A percentile compares a stretch with the other conserved stretches of the same genome.
phyloP scores from a whole-genome alignment of 2,113 vertebrate genomes.

The Pica pica region DNA sequence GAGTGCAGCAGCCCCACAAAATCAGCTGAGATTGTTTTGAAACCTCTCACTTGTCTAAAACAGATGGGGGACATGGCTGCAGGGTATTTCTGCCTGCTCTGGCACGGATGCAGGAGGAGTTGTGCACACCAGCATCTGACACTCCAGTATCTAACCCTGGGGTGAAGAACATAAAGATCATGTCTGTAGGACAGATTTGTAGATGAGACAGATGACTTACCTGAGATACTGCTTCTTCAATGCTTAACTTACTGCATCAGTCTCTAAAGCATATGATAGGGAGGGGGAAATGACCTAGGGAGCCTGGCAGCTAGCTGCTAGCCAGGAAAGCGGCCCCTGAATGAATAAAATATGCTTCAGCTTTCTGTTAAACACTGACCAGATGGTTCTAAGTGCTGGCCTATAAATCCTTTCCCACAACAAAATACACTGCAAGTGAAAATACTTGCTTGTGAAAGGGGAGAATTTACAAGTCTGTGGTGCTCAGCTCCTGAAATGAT shows the following conservation, averaged over 20 bases:
- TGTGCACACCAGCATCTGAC: not conserved
- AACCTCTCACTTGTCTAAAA: not conserved
- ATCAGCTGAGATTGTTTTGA: not conserved
- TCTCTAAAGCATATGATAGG: not conserved
- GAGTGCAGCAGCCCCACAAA: not conserved
- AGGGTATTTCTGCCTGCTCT: not conserved
- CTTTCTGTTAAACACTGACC: conserved; percentile 14
- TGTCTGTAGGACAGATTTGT: not conserved
- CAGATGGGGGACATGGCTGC: not conserved
- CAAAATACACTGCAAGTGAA: not conserved
- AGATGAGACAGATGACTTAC: not conserved
- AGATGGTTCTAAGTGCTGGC: not conserved
- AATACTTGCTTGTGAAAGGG: not conserved
- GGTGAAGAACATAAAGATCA: not conserved
- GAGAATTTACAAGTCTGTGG: not conserved
- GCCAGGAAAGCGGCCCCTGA: not conserved
- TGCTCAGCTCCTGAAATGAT: not conserved
- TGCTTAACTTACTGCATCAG: not conserved
- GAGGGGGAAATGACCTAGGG: not conserved
- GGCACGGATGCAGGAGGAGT: not conserved
- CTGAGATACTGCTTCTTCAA: not conserved
- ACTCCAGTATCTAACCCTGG: not conserved
- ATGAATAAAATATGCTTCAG: not conserved
- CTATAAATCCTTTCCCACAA: not conserved
- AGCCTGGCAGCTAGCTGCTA: not conserved